Evolutionary conservation across 1,140 invertebrate species (phyloP).

Genomic region (Macrostomum lignano): DNA sequence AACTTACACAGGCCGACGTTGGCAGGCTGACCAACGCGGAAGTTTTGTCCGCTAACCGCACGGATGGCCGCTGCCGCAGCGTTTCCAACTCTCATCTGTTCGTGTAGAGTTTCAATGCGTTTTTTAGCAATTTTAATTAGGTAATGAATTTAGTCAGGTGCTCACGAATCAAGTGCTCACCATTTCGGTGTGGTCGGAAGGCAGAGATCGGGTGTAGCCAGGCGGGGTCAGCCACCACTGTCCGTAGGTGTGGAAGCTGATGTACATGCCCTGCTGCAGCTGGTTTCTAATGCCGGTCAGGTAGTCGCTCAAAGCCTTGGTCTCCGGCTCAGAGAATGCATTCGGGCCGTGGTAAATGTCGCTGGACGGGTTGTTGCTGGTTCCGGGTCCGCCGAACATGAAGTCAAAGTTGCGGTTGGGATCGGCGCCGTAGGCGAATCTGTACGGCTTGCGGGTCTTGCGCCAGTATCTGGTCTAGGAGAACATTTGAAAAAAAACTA

Average conservation of each 20-base stretch:
- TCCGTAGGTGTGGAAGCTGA: constrained; percentile 19
- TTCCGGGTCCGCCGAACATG: constrained; percentile 33
- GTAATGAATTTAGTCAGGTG: too few relatives aligned
- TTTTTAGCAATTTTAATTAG: too few relatives aligned
- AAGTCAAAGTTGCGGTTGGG: constrained; percentile 27
- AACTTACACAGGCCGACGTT: too few relatives aligned
- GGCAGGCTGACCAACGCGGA: too few relatives aligned
- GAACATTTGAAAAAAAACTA: background rate
- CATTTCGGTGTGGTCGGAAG: constrained; percentile 17
- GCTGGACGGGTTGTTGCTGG: constrained; percentile 57
- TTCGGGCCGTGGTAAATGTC: constrained; percentile 58
- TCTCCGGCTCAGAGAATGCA: constrained; percentile 71
- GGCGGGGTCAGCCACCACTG: constrained; percentile 28
- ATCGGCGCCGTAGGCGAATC: constrained; percentile 11
- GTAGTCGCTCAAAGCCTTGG: constrained; percentile 23
- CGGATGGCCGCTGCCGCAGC: too few relatives aligned
- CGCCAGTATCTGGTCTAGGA: constrained; percentile 21
- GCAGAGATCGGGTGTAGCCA: constrained; percentile 18
- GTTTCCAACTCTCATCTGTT: too few relatives aligned
- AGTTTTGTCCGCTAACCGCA: too few relatives aligned
- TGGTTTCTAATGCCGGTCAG: too few relatives aligned
- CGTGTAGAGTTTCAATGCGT: too few relatives aligned
- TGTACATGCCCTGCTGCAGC: constrained; percentile 11
- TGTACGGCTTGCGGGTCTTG: constrained; percentile 16
- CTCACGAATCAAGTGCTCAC: too few relatives aligned